Evolutionary conservation across 2,888 invertebrate species (phyloP), one percentile per base, ranked within the genome.

Genomic region (Epicampocera succincta): DNA sequence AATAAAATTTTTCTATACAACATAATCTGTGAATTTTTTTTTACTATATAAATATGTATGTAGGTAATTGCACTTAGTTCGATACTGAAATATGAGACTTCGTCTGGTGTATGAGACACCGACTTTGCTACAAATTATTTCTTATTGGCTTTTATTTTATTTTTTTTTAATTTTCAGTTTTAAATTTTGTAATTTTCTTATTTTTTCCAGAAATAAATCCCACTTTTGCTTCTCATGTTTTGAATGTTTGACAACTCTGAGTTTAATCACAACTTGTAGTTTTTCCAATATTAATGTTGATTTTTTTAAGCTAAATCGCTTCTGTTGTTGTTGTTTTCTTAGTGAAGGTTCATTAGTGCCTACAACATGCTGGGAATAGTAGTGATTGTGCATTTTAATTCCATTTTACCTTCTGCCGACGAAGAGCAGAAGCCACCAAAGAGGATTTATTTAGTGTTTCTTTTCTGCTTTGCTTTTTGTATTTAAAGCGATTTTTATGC

Each of bases 331-430:
- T 66, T 68, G 46, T 68, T 74, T 56, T 56, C 60, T 40, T 46
- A 17, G 66, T 76, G 48, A 80, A 72, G 76, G 72, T 80, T 80
- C 72, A 80, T 80, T 80, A 80, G 66, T 29, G 71, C 54, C 42
- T 79, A 38, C 76, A 76, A 61, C 80, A 72, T 68, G 76, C 80
- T 68, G 80, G 46, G 80, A 66, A 65, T 33, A 33, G 8, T 46
- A 63, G 66, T 80, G 80, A 80, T 54, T 54, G 40, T 72, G 68
- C 72, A 76, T 80, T 72, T 71, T 21, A 15, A 11, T 44, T 65
- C 63, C 38, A 63, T 60, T 63, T 19, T 73, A 42, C 33, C 71
- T 50, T 33, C 46, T 19, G 25, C 58, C 63, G 11, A 33, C 38
- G 33, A 29, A 25, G 11, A 44, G 12, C 25, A 1, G 11, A 50